These are phyloP conservation scores for Caradrina kadenii DNA, from an alignment of 2,888 invertebrate species.

Conservation along the genomic window DNA sequence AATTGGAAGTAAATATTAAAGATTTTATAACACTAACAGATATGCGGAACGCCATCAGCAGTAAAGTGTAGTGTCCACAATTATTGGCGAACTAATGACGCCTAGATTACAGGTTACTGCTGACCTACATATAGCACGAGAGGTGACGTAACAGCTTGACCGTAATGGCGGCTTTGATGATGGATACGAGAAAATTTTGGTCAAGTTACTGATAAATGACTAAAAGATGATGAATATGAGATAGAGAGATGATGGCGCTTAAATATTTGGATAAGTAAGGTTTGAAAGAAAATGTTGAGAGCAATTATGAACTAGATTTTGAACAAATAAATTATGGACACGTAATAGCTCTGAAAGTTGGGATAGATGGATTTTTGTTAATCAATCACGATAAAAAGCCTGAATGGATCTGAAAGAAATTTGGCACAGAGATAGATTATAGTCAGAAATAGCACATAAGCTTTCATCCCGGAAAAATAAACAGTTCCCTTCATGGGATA, in stretches of 20 bases:
- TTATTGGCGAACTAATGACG: constrained; percentile 69
- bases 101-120: constrained; percentile 67
- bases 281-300: background rate
- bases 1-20: background rate
- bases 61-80: constrained; percentile 59
- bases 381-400: too few species aligned
- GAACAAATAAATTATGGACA: too few species aligned
- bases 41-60: constrained; percentile 52
- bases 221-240: background rate
- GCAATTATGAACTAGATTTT: too few species aligned
- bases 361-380: too few species aligned
- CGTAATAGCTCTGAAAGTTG: too few species aligned
- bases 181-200: constrained; percentile 32
- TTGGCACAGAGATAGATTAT: too few species aligned
- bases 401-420: too few species aligned
- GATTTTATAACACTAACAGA: constrained; percentile 18
- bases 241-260: too few species aligned
- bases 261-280: background rate
- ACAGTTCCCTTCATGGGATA: too few species aligned
- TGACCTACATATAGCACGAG: constrained; percentile 68
- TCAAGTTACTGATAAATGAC: background rate
- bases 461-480: too few species aligned
- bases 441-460: too few species aligned
- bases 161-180: constrained; percentile 50
- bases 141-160: constrained; percentile 60